phyloP scores from a whole-genome alignment of 2,888 invertebrate species.

The Mantis religiosa region DNA sequence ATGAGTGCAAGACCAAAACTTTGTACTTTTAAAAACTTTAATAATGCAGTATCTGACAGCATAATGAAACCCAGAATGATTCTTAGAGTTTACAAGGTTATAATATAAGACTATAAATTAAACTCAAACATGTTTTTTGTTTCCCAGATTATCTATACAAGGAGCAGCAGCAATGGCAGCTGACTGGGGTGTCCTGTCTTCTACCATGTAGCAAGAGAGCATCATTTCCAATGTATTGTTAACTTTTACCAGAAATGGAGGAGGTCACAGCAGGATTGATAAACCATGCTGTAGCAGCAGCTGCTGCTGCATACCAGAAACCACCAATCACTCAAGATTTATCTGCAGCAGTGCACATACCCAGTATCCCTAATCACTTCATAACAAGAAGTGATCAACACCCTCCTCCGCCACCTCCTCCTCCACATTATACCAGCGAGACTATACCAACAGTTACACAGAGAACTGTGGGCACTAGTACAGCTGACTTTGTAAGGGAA shows the following conservation, averaged over 20 bases:
- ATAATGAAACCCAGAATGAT: too few relatives aligned
- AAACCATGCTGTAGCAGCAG: background rate
- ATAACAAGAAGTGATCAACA: background rate
- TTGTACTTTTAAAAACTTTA: too few relatives aligned
- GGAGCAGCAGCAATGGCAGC: background rate
- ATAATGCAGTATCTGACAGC: too few relatives aligned
- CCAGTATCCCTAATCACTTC: background rate
- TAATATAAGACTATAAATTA: too few relatives aligned
- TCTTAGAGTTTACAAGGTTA: too few relatives aligned
- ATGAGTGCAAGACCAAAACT: too few relatives aligned
- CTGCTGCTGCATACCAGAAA: background rate
- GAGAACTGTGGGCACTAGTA: slow-evolving; percentile 2
- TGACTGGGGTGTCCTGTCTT: background rate
- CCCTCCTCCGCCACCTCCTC: background rate
- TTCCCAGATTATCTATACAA: background rate
- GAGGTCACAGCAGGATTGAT: background rate
- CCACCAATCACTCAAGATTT: background rate
- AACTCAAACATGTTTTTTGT: background rate
- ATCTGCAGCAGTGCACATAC: background rate
- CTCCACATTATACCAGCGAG: background rate
- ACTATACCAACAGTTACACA: background rate
- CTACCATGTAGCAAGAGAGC: too few relatives aligned
- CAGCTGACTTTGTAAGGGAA: background rate
- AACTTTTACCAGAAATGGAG: background rate
- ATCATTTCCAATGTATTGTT: background rate